Conservation (phyloP, 2,797 vertebrate genomes). For the Taeniopygia guttata region DNA sequence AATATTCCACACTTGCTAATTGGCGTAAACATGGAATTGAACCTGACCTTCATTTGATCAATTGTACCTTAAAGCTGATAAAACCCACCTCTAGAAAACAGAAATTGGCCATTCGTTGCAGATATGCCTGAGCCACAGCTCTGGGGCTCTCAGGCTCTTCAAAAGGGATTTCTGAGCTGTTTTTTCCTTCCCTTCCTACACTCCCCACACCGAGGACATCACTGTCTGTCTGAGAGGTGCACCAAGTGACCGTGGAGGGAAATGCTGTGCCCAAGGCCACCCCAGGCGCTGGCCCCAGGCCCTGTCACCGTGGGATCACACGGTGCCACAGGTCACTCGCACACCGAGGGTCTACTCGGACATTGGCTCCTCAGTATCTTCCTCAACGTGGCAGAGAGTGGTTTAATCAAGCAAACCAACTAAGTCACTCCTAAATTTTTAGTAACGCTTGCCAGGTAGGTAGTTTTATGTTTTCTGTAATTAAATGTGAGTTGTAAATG, state of each 20-base stretch:
- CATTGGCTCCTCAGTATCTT: neutral
- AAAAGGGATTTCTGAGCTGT: neutral
- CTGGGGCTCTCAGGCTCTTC: neutral
- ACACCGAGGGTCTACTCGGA: fast-evolving
- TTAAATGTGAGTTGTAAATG: neutral
- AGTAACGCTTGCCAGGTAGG: neutral
- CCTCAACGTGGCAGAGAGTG: neutral
- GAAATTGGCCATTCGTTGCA: neutral
- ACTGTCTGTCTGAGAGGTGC: neutral
- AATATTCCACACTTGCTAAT: neutral
- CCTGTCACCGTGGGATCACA: fast-evolving
- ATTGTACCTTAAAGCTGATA: neutral
- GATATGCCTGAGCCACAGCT: neutral
- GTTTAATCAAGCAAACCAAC: neutral
- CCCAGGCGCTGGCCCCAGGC: fast-evolving
- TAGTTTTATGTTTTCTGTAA: neutral
- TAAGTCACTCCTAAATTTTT: neutral
- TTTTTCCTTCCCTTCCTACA: neutral
- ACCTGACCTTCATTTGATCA: neutral
- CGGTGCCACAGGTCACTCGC: fast-evolving
- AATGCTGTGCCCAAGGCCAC: neutral
- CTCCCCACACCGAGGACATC: fast-evolving
- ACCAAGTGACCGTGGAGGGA: fast-evolving
- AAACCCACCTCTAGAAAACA: neutral
- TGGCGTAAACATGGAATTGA: neutral